These are phyloP conservation scores for Helogale parvula DNA, from an alignment of 2,113 vertebrate species.

Conservation along the genomic window DNA sequence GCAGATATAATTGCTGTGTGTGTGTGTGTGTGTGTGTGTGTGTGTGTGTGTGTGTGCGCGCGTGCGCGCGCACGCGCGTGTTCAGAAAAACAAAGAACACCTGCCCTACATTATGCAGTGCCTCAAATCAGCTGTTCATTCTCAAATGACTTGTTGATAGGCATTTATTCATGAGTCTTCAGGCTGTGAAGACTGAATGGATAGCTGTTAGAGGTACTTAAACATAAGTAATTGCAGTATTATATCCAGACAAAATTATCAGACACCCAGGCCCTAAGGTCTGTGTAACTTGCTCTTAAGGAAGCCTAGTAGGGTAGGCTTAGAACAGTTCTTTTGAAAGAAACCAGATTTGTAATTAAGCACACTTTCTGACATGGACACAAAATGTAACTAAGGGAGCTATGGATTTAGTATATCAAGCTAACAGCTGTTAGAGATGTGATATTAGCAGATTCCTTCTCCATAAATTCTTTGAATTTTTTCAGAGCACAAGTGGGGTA, in stretches of 20 bases:
- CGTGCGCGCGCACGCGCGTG: neutral
- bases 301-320: conserved; percentile 4
- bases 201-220: conserved; percentile 56
- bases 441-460: conserved; percentile 80
- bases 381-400: conserved; percentile 51
- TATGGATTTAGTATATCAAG: conserved; percentile 59
- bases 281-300: conserved; percentile 45
- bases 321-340: conserved; percentile 75
- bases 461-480: conserved; percentile 63
- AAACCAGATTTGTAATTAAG: conserved; percentile 59
- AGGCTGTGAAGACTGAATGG: conserved; percentile 4
- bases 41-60: neutral
- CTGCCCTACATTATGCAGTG: conserved; percentile 76
- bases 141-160: conserved; percentile 68
- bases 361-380: conserved; percentile 63
- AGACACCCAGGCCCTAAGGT: neutral
- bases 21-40: neutral
- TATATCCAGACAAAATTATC: conserved; percentile 62
- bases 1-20: conserved; percentile 16
- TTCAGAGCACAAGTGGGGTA: conserved; percentile 65
- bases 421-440: conserved; percentile 83
- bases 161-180: conserved; percentile 52
- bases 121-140: conserved; percentile 81
- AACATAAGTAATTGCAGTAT: conserved; percentile 65
- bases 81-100: conserved; percentile 73